phyloP scores from a whole-genome alignment of 2,113 vertebrate species.

The Eclectus roratus region DNA sequence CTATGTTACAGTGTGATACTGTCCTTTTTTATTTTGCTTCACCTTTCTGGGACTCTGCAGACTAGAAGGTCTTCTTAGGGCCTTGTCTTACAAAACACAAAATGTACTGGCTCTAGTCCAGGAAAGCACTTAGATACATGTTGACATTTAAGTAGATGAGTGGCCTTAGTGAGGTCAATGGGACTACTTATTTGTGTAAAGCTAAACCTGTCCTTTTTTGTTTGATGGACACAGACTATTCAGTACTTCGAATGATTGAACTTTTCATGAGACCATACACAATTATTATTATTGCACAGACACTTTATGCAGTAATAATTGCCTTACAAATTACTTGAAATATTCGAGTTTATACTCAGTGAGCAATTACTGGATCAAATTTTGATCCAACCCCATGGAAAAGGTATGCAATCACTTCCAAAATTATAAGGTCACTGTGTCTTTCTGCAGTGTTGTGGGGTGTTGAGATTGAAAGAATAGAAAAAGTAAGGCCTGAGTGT shows the following conservation, averaged over 20 bases:
- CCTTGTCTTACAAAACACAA: conserved; percentile 14
- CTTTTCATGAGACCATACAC: neutral
- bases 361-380: neutral
- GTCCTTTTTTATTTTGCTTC: neutral
- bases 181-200: conserved; percentile 44
- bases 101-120: conserved; percentile 58
- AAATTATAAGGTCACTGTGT: neutral
- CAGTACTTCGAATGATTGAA: neutral
- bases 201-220: conserved; percentile 27
- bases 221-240: neutral
- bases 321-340: neutral
- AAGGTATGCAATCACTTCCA: neutral
- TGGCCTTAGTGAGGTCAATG: conserved; percentile 51
- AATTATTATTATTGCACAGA: neutral
- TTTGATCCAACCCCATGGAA: neutral
- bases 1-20: neutral
- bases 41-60: neutral
- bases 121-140: conserved; percentile 66
- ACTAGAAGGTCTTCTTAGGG: conserved; percentile 12
- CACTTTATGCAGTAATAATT: neutral
- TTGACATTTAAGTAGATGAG: conserved; percentile 64
- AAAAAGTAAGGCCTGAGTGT: neutral
- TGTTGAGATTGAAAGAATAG: neutral
- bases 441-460: neutral
- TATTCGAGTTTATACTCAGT: neutral